These are phyloP conservation scores for Thunnus maccoyii DNA, from an alignment of 2,113 vertebrate genomes.

Conservation along the genomic window DNA sequence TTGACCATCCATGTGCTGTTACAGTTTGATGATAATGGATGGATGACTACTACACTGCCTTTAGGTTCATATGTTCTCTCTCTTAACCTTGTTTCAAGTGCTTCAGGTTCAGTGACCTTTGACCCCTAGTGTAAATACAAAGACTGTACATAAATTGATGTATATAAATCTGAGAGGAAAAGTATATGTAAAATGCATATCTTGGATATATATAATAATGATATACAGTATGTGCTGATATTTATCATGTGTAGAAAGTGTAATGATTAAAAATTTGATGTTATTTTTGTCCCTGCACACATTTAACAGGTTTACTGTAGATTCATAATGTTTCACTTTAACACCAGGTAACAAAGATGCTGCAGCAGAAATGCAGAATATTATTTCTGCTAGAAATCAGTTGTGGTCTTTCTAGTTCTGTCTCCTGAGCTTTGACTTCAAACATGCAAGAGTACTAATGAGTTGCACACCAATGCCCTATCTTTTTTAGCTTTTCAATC, in stretches of 20 bases:
- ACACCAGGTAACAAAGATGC: constrained; percentile 72
- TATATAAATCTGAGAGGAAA: constrained; percentile 84
- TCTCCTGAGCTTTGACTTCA: constrained; percentile 52
- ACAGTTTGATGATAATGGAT: constrained; percentile 53
- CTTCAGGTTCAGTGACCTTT: constrained; percentile 80
- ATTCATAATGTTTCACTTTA: constrained; percentile 73
- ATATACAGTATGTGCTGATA: constrained; percentile 83
- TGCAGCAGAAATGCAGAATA: constrained; percentile 69
- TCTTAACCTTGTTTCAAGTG: constrained; percentile 80
- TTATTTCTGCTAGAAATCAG: constrained; percentile 56
- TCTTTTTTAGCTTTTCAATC: constrained; percentile 24
- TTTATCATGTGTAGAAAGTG: constrained; percentile 84
- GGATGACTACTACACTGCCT: constrained; percentile 77
- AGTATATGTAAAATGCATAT: constrained; percentile 85
- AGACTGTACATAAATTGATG: constrained; percentile 85
- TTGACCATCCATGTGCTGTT: constrained; percentile 41
- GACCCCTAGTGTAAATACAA: constrained; percentile 83
- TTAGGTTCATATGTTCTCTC: constrained; percentile 71
- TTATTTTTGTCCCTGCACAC: constrained; percentile 85
- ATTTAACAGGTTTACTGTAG: constrained; percentile 78
- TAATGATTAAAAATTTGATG: constrained; percentile 77
- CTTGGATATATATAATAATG: constrained; percentile 82
- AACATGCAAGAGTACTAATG: constrained; percentile 28
- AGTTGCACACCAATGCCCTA: constrained; percentile 37
- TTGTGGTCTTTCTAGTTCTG: constrained; percentile 47